Conservation (phyloP, 2,113 vertebrate genomes). For the Bagarius yarrelli region DNA sequence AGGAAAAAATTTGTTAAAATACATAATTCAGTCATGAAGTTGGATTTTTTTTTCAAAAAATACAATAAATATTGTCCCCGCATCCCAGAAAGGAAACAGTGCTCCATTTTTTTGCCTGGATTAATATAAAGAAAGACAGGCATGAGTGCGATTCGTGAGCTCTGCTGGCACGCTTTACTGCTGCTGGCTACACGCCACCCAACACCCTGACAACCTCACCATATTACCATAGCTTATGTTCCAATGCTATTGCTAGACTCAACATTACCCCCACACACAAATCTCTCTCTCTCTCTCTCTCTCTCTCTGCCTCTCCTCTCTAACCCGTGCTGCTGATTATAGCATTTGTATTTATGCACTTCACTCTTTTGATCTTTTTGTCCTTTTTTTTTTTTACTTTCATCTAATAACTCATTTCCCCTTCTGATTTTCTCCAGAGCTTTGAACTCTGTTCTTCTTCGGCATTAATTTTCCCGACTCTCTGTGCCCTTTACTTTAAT, state of each 20-base stretch:
- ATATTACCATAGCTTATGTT: constrained; percentile 35
- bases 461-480: not conserved
- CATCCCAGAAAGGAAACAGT: not conserved
- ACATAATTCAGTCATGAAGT: no score
- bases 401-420: not conserved
- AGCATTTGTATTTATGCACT: constrained; percentile 11
- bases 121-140: constrained; percentile 42
- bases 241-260: constrained; percentile 8
- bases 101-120: constrained; percentile 15
- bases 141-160: constrained; percentile 46
- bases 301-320: not conserved
- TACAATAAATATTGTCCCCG: not conserved
- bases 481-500: not conserved
- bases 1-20: no score
- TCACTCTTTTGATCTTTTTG: not conserved
- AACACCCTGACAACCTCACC: constrained; percentile 33
- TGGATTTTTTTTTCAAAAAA: not conserved
- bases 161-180: constrained; percentile 36
- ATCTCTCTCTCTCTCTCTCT: no score
- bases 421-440: not conserved
- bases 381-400: constrained; percentile 7
- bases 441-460: not conserved
- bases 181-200: constrained; percentile 39
- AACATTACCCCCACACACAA: not conserved
- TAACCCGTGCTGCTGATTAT: not conserved